Percentiles rank a stretch among this genome's conserved stretches.
Conservation (phyloP, 1,140 invertebrate species). For the Dryas iulia region DNA sequence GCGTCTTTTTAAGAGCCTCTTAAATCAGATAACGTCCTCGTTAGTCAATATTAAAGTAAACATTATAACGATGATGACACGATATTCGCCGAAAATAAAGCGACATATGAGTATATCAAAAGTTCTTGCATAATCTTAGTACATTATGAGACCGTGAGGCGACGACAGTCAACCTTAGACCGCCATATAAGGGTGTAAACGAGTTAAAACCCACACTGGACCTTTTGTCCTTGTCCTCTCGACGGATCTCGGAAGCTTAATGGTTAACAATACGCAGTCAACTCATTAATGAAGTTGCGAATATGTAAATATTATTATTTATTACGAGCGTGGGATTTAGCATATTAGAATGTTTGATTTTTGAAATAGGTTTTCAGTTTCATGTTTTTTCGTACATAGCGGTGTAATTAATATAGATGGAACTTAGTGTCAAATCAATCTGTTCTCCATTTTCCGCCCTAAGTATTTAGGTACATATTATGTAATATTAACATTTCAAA, state of each 20-base stretch:
- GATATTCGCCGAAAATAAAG: neutral
- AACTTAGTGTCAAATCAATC: too few species aligned
- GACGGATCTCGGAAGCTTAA: slow-evolving; percentile 36
- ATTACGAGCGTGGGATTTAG: slow-evolving; percentile 9
- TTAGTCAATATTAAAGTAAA: slow-evolving; percentile 11
- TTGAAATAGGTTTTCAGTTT: neutral
- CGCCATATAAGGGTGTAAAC: slow-evolving; percentile 50
- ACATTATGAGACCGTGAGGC: slow-evolving; percentile 35
- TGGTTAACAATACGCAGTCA: slow-evolving; percentile 14
- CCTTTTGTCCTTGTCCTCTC: slow-evolving; percentile 50
- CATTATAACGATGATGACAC: neutral
- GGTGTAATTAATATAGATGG: too few species aligned
- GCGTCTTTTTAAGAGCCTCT: neutral
- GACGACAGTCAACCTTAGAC: slow-evolving; percentile 43
- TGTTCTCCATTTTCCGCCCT: too few species aligned
- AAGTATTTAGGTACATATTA: too few species aligned
- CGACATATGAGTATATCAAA: neutral
- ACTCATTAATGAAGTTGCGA: slow-evolving; percentile 2
- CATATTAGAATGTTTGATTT: neutral
- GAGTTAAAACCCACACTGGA: slow-evolving; percentile 47
- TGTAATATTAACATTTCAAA: too few species aligned
- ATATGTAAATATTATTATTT: slow-evolving; percentile 16
- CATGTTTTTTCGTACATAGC: too few species aligned
- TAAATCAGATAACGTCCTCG: neutral
- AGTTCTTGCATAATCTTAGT: slow-evolving; percentile 27